Base-by-base conservation (phyloP, 2,888 invertebrate species). In the Orthosia gracilis region DNA sequence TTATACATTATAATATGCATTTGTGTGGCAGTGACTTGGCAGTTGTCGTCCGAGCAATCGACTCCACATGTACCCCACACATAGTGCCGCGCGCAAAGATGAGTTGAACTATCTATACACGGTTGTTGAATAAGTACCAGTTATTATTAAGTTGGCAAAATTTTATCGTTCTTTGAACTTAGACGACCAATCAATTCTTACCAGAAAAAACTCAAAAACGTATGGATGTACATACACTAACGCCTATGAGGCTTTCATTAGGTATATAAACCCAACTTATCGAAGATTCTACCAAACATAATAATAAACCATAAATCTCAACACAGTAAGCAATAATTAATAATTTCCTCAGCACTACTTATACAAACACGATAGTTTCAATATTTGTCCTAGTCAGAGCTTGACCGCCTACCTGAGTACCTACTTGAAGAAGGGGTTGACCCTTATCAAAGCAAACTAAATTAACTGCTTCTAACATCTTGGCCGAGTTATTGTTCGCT, bases 361-460 rank as follows among this genome's bases (percentile, higher is more conserved):
- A 86, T 79, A 81, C 87, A 87, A 89, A 85, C 88, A 86, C 89
- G 78, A 91, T 89, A 91, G 91, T 91, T 92, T 89, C 93, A 94
- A 94, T 94, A 94, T 94, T 94, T 94, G 94, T 90, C 88, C 89
- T 85, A 89, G 86, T 86, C 85, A 65, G 67, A 84, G 61, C 61
- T 90, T 92, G 93, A 94, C 94, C 94, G 91, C 87, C 91, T 92
- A 93, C 94, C 95, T 95, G 95, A 92, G 89, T 81, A 89, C 85
- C 89, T 88, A 90, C 91, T 92, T 92, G 89, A 90, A 92, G 90
- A 91, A 94, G 93, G 76, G 94, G 93, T 79, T 83, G 92, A 96
- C 96, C 96, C 96, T 96, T 94, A 94, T 96, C 96, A 96, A 94
- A 92, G 92, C 90, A 94, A 95, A 95, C 94, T 94, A 94, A 96